These are phyloP conservation scores for Onychomys arenicola DNA, from an alignment of 2,797 vertebrate species.

Conservation along the genomic window DNA sequence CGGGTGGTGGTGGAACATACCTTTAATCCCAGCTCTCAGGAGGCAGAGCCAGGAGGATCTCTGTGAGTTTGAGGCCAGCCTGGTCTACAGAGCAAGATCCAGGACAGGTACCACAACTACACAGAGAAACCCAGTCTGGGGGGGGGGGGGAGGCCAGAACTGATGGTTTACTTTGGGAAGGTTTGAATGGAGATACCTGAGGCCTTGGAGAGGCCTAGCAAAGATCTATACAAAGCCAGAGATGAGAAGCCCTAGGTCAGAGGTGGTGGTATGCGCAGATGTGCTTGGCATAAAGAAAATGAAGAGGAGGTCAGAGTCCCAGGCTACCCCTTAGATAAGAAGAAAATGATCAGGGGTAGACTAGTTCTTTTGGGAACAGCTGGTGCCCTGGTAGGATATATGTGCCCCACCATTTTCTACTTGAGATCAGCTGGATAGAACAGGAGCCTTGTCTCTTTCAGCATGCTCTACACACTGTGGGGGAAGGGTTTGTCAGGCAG, in stretches of 20 bases:
- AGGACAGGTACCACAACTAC: too few relatives aligned
- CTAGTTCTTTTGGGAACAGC: background rate
- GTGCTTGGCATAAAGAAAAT: background rate
- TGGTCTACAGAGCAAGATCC: too few relatives aligned
- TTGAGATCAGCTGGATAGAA: background rate
- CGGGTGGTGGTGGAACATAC: too few relatives aligned
- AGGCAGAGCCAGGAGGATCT: too few relatives aligned
- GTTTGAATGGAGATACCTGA: background rate
- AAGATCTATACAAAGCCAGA: constrained; percentile 34
- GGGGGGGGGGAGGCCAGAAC: too few relatives aligned
- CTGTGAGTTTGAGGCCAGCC: too few relatives aligned
- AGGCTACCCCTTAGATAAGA: background rate
- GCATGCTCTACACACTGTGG: background rate
- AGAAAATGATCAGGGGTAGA: background rate
- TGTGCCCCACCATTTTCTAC: background rate
- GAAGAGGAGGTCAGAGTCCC: background rate
- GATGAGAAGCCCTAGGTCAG: background rate
- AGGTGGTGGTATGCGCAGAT: background rate
- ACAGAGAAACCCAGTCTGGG: too few relatives aligned
- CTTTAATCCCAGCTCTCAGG: too few relatives aligned
- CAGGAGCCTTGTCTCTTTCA: background rate
- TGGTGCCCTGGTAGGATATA: background rate
- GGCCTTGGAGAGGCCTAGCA: background rate
- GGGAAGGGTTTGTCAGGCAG: background rate
- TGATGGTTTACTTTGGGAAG: background rate